Evolutionary conservation across 2,888 invertebrate genomes (phyloP), one percentile per base, ranked within the genome.

Genomic region (Itoplectis maculator): DNA sequence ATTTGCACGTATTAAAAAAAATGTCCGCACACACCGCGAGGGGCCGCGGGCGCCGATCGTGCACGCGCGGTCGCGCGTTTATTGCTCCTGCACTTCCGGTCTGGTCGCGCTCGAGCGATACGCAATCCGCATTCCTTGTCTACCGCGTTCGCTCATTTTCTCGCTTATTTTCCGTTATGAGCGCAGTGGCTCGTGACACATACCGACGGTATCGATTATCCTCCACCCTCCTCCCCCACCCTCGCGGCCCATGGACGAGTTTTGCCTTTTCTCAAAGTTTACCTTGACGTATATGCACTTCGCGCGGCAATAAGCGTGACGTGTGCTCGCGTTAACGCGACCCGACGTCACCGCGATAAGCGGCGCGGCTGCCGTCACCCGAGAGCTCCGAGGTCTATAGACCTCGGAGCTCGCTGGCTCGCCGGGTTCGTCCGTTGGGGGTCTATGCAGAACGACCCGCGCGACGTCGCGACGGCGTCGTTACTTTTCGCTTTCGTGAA

Each of bases 401-500:
- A n/a, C n/a, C n/a, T n/a, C n/a, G n/a, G n/a, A n/a, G n/a, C n/a
- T n/a, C n/a, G n/a, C n/a, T n/a, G n/a, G n/a, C n/a, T n/a, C n/a
- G n/a, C n/a, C n/a, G n/a, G n/a, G n/a, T n/a, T n/a, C n/a, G n/a
- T n/a, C n/a, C n/a, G n/a, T n/a, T n/a, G n/a, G n/a, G n/a, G n/a
- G n/a, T n/a, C n/a, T n/a, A n/a, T n/a, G n/a, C n/a, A n/a, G n/a
- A n/a, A n/a, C n/a, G n/a, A n/a, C n/a, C n/a, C n/a, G n/a, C n/a
- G 73, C 29, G 35, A 42, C 54, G 59, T n/a, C 68, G 5, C 29
- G 18, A 74, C 78, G 69, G 69, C 74, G 74, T 74, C 73, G 74
- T 78, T 70, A 74, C 70, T 82, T 78, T 77, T 68, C 49, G 65
- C 59, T 82, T 70, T 74, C 69, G 78, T 78, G 69, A 82, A 82